phyloP scores from a whole-genome alignment of 2,797 vertebrate species.

The Stomatorhinus walkeri region DNA sequence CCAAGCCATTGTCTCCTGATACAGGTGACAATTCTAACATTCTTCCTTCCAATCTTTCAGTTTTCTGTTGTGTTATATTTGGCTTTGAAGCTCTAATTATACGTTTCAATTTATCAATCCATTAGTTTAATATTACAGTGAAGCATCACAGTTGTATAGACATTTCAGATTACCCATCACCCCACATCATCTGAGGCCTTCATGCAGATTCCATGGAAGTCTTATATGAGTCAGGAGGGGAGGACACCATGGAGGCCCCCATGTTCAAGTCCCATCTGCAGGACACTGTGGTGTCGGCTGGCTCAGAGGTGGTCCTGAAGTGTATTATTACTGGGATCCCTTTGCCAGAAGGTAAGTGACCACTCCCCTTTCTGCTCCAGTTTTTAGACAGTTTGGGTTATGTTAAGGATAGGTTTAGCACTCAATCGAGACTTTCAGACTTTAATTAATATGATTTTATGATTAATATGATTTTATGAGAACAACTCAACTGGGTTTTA shows the following conservation, averaged over 20 bases:
- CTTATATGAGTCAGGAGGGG: conserved; percentile 74
- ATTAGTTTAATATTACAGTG: not conserved
- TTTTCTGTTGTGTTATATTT: not conserved
- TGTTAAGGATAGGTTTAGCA: not conserved
- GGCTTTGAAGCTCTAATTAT: not conserved
- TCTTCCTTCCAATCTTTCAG: not conserved
- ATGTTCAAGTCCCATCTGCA: conserved; percentile 68
- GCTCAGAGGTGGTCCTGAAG: conserved; percentile 63
- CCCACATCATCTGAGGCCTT: conserved; percentile 31
- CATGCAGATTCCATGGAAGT: conserved; percentile 69
- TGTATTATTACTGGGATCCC: conserved; percentile 73
- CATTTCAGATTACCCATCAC: not conserved
- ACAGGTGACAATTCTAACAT: conserved; percentile 59
- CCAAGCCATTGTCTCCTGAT: conserved; percentile 60
- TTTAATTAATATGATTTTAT: not conserved
- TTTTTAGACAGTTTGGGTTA: not conserved
- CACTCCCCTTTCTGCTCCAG: not conserved
- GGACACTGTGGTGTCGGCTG: conserved; percentile 49
- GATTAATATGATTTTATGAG: not conserved
- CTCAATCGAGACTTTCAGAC: not conserved
- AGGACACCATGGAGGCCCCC: conserved; percentile 66
- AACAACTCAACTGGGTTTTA: not conserved
- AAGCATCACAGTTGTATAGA: not conserved
- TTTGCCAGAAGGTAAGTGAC: conserved; percentile 66
- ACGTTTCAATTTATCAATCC: not conserved